phyloP scores from a whole-genome alignment of 2,888 invertebrate genomes.

The Drosophila stalkeri region DNA sequence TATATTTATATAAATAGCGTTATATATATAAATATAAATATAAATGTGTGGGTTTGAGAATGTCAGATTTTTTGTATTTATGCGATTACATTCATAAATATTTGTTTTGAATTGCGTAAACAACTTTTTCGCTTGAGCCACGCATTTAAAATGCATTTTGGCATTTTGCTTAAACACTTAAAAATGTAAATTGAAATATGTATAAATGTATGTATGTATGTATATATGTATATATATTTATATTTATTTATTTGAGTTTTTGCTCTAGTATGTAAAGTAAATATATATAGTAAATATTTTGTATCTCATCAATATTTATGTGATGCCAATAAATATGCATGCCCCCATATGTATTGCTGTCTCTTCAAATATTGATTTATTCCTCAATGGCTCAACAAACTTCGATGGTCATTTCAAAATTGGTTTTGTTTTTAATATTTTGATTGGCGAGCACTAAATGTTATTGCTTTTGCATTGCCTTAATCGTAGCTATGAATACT shows the following conservation, averaged over 20 bases:
- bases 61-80: slow-evolving; percentile 31
- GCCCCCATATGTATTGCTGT: slow-evolving; percentile 23
- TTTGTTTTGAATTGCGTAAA: slow-evolving; percentile 59
- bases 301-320: slow-evolving; percentile 67
- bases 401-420: slow-evolving; percentile 51
- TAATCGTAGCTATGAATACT: slow-evolving; percentile 17
- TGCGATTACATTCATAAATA: slow-evolving; percentile 55
- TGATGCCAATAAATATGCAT: slow-evolving; percentile 55
- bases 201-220: slow-evolving; percentile 27
- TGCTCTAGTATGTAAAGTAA: slow-evolving; percentile 47
- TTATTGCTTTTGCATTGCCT: slow-evolving; percentile 29
- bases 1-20: slow-evolving; percentile 34
- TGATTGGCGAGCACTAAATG: slow-evolving; percentile 21
- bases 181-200: slow-evolving; percentile 69
- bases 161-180: slow-evolving; percentile 75
- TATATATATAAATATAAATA: slow-evolving; percentile 29
- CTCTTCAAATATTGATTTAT: slow-evolving; percentile 38
- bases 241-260: slow-evolving; percentile 34
- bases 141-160: slow-evolving; percentile 73
- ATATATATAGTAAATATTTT: slow-evolving; percentile 48
- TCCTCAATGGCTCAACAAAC: slow-evolving; percentile 41
- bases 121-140: slow-evolving; percentile 47
- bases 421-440: slow-evolving; percentile 24
- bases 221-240: slow-evolving; percentile 24
- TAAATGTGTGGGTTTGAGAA: slow-evolving; percentile 26